Base-by-base conservation (phyloP, 2,888 invertebrate genomes). In the Chaetogeoica ovagalla region DNA sequence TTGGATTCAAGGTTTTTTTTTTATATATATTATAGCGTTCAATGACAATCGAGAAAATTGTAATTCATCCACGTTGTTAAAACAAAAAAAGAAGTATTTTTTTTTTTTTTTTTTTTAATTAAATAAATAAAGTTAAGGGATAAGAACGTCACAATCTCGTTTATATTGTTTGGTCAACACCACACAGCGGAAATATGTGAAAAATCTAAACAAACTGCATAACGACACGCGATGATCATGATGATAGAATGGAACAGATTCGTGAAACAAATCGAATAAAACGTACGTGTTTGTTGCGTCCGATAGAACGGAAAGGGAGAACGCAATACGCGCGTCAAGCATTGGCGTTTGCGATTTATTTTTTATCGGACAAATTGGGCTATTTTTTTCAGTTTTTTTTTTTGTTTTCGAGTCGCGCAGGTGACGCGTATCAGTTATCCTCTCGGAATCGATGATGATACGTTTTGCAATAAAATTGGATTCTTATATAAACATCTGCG, bases 401-500 rank as follows among this genome's bases (percentile, higher is more conserved):
- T 48, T 48, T 48, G 48, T 13, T 48, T 13, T 48, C 11, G 43
- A 7, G 9, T 43, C 43, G 60, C 60, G 55, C 52, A 77, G 77
- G 70, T 77, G 62, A 70, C 77, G 70, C 69, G 55, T 77, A 77
- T 70, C 30, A 30, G 30, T 30, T 30, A 30, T 30, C 30, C 30
- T 30, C 52, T 37, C 21, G 62, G 39, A 70, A 70, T 77, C 52
- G 62, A 70, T 77, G 62, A n/a, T n/a, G 30, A 4, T 30, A 2
- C 39, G 39, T 70, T 77, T 62, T 39, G 39, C 55, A 39, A 77
- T 48, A 48, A 70, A 70, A 77, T 77, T 70, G 70, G 69, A 70
- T 76, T 77, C 77, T 48, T 13, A 62, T 13, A 62, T 70, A 77
- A 70, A 62, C 70, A 55, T 77, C 69, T 70, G 70, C 43, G 30